Evolutionary conservation across 2,888 invertebrate genomes (phyloP).

Genomic region (Polymixis flavicincta): DNA sequence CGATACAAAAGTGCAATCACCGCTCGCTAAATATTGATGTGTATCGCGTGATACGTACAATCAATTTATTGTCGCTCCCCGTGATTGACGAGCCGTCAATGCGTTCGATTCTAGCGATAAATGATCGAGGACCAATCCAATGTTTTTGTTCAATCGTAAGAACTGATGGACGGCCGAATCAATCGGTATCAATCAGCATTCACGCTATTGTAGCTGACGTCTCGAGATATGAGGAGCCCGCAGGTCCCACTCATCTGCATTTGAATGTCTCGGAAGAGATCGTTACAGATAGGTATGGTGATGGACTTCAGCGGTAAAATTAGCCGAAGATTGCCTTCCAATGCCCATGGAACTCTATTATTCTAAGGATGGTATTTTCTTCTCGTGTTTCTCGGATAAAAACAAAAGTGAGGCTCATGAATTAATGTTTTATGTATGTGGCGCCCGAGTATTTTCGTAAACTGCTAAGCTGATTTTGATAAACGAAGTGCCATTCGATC

Average conservation of each 20-base stretch:
- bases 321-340: constrained; percentile 29
- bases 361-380: constrained; percentile 18
- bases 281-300: constrained; percentile 44
- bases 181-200: constrained; percentile 57
- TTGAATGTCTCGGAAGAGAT: constrained; percentile 52
- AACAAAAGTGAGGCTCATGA: constrained; percentile 45
- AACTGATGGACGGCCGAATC: constrained; percentile 56
- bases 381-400: constrained; percentile 19
- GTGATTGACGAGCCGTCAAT: constrained; percentile 64
- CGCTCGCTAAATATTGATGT: constrained; percentile 43
- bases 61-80: constrained; percentile 57
- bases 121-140: constrained; percentile 63
- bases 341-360: constrained; percentile 23
- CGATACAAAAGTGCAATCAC: constrained; percentile 41
- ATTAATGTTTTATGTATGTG: constrained; percentile 63
- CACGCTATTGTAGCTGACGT: constrained; percentile 46
- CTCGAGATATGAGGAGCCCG: constrained; percentile 44
- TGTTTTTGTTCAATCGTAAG: constrained; percentile 63
- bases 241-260: constrained; percentile 54
- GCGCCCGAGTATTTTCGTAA: constrained; percentile 51
- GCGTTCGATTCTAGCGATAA: constrained; percentile 57
- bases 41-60: constrained; percentile 44
- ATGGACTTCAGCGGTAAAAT: constrained; percentile 41
- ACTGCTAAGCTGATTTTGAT: constrained; percentile 62
- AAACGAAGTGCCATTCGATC: constrained; percentile 54